Base-by-base conservation (phyloP, 1,140 invertebrate species). In the Drosophila subpulchrella region DNA sequence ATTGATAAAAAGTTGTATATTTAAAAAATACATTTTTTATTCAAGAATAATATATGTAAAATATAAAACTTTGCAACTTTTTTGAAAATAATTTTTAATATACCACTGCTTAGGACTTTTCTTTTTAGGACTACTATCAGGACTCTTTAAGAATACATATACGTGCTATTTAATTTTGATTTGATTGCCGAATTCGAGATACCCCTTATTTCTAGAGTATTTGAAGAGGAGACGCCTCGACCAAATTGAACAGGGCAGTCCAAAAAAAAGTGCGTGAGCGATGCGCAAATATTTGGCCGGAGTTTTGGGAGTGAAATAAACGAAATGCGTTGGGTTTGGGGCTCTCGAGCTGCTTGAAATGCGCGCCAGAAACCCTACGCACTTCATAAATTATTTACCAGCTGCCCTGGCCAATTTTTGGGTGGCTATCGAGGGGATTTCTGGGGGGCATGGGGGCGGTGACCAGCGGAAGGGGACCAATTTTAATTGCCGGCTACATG, bases 371-470 rank as follows among this genome's bases (percentile, higher is more conserved):
- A 65, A 79, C 82, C 67, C 74, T 86, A 86, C 82, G 82, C 82
- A 86, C 82, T 88, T 86, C 83, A 86, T 86, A 86, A 86, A 86
- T 86, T 86, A 86, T 86, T 86, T 79, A 86, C 79, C 83, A 86
- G 82, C 71, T 62, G 75, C 70, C 60, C 50, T 54, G 60, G 59
- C 65, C 71, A 81, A 77, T 82, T 78, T 63, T 17, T 20, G 13
- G n/a, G 15, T 20, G 20, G 13, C 0, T 50, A 30, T 15, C 8
- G 24, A 39, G 27, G 44, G 48, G 17, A 12, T 3, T 42, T 17
- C 13, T 48, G 6, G 24, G 6, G 10, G 38, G 51, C 11, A n/a
- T 41, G 47, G 15, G 50, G 15, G 30, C 15, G 27, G 30, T 20
- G 32, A 6, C 15, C 32, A 20, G 32, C 50, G 50, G 68, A 77